Evolutionary conservation across 2,888 invertebrate genomes (phyloP), one percentile per base, ranked within the genome.

Genomic region (Leptodirus hochenwartii): DNA sequence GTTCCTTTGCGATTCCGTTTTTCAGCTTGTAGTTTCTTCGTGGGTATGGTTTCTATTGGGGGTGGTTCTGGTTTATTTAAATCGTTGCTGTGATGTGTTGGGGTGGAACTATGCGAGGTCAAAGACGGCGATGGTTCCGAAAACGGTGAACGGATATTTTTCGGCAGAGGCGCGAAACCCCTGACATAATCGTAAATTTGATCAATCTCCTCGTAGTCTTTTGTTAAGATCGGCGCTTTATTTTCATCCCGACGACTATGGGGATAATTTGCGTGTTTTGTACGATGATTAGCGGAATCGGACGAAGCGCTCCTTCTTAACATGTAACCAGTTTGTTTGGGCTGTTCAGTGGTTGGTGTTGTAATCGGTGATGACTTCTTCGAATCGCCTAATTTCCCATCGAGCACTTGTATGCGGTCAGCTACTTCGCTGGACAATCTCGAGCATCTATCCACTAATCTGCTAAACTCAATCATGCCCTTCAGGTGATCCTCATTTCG

Each of bases 151-250:
- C 72, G 65, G 14, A 76, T 68, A 46, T 70, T 79, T 52, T 84
- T 82, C 4, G 90, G 87, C 15, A 87, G 63, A 2, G 87, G 87
- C 29, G 88, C 88, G 42, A 91, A 79, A 2, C 91, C 90, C 37
- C 91, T 65, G 0, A 93, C 88, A 53, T 91, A 93, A 51, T 90
- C 88, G 51, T 93, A 93, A 40, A 93, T 87, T 56, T 91, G 87
- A 61, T 93, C 91, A 42, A 93, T 88, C 57, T 93, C 90, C 43
- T 90, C 87, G 55, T 91, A 88, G 46, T 88, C 87, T 50, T 84
- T 82, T 16, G 74, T 65, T 37, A 56, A 58, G 11, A 58, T 50
- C 2, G 61, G 58, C 28, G 66, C 63, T 38, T 66, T 63, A 42
- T 66, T 69, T 46, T 70, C 73, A 43, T 72, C 78, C 47, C 33